phyloP scores from a whole-genome alignment of 2,888 invertebrate species.

The Lamellibrachia columna region DNA sequence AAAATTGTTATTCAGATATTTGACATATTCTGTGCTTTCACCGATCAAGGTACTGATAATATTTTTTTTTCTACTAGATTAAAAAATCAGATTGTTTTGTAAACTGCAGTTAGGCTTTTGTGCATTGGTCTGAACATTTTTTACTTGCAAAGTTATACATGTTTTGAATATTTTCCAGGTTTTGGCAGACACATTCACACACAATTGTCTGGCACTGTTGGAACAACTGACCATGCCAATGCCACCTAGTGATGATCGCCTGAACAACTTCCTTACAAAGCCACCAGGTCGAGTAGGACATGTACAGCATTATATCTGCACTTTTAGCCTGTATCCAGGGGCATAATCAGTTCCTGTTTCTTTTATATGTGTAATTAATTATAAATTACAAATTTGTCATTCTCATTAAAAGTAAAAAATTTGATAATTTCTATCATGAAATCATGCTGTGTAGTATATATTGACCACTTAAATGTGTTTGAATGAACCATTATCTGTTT shows the following conservation, averaged over 20 bases:
- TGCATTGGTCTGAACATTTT: neutral
- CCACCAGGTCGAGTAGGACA: constrained; percentile 40
- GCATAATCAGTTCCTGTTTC: neutral
- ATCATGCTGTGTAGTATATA: no score
- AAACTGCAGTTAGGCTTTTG: neutral
- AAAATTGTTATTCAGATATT: neutral
- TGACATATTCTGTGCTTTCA: neutral
- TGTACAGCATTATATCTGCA: neutral
- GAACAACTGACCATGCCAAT: constrained; percentile 50
- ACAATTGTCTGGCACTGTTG: constrained; percentile 47
- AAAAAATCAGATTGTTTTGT: neutral
- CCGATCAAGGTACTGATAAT: neutral
- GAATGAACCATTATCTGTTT: no score
- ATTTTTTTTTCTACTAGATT: neutral
- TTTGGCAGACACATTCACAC: constrained; percentile 39
- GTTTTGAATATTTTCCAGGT: neutral
- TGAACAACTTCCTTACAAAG: constrained; percentile 40
- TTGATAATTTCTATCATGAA: no score
- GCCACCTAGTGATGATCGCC: constrained; percentile 32
- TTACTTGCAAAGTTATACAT: neutral
- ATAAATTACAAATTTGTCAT: no score
- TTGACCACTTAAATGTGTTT: no score
- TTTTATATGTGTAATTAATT: no score
- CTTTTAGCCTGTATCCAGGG: neutral
- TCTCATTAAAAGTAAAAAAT: no score